Percentiles rank a stretch among this genome's conserved stretches.
Conservation (phyloP, 2,113 vertebrate species). For the Arizona elegans region DNA sequence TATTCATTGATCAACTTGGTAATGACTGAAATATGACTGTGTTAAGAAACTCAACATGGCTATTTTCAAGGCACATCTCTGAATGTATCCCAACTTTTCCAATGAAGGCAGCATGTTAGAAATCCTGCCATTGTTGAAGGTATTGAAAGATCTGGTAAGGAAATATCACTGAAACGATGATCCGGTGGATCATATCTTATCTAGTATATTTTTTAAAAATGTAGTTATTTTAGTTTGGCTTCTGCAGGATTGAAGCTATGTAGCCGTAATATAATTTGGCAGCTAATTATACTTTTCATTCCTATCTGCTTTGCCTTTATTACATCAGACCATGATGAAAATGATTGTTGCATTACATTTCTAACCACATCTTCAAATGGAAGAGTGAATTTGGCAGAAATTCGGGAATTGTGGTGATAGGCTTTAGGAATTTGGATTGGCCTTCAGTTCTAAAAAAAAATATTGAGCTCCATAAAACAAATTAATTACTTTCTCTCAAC, state of each 20-base stretch:
- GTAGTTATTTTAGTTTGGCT: not conserved
- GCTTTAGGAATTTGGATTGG: not conserved
- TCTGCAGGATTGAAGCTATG: not conserved
- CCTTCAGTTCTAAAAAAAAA: not conserved
- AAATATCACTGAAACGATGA: not conserved
- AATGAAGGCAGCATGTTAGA: not conserved
- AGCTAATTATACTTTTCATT: not conserved
- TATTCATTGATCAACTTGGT: not conserved
- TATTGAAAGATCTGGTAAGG: not conserved
- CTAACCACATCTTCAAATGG: not conserved
- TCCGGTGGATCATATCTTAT: not conserved
- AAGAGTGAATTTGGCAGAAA: not conserved
- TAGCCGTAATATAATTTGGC: not conserved
- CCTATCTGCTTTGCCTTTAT: not conserved
- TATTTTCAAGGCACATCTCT: not conserved
- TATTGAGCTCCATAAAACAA: not conserved
- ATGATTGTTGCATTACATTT: not conserved
- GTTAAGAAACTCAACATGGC: not conserved
- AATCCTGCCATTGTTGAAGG: not conserved
- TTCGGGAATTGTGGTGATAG: not conserved
- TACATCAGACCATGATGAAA: not conserved
- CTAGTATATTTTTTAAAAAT: not conserved
- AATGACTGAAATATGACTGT: not conserved
- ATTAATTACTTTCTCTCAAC: not conserved
- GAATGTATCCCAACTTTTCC: not conserved